Base-by-base conservation (phyloP, 1,140 invertebrate species). In the Zaprionus kolodkinae region DNA sequence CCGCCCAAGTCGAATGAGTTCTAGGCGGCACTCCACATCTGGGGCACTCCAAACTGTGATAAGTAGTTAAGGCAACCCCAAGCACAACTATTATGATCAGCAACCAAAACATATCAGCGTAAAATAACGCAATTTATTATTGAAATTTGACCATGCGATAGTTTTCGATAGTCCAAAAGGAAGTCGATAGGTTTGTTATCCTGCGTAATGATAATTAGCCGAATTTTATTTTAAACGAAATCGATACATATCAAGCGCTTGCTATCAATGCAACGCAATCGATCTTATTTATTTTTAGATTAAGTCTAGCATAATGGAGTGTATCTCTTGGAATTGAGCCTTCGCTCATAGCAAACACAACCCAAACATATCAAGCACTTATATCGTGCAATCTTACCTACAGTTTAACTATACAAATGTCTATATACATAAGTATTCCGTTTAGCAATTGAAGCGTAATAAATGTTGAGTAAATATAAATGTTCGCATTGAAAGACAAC, bases 1-100 rank as follows among this genome's bases (percentile, higher is more conserved):
- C 92, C 93, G 9, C 90, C 93, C 25, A 92, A 88, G 52, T 72
- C 89, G 9, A 91, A 83, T n/a, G 91, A 92, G 54, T 92, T 92
- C 68, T 83, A 91, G 38, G 25, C 21, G 2, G n/a, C n/a, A 13
- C 27, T 6, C n/a, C 38, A 30, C 67, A 40, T 43, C 75, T 65
- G 55, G 50, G 40, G 71, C 67, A 71, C 57, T 72, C 57, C 76
- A 65, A 82, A 87, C 84, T 89, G 86, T 89, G 86, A 89, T 89
- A 90, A 79, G 67, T 79, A 85, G 68, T 78, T 78, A 72, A 81
- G 75, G 52, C 36, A 52, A 72, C 45, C 59, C 81, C 56, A 17
- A 35, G 11, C 35, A 54, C 40, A 59, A 50, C 33, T 45, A 43
- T 52, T n/a, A n/a, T 15, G n/a, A 45, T 43, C 40, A 13, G 10